Evolutionary conservation across 1,140 invertebrate genomes (phyloP), one percentile per base, ranked within the genome.

Genomic region (Proctacanthus coquilletti): DNA sequence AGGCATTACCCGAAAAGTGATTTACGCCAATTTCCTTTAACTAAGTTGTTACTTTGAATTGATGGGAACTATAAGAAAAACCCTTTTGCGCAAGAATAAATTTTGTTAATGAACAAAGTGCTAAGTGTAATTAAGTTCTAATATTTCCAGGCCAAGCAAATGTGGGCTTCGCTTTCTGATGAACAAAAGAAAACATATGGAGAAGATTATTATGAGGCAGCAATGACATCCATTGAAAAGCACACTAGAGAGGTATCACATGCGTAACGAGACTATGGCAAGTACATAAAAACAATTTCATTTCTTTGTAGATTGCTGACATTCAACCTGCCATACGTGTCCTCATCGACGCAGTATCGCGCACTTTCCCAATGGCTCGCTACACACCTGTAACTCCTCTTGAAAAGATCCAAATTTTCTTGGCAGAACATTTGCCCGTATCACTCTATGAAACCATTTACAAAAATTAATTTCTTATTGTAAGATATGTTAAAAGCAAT

Each of bases 161-260:
- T 84, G 79, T 85, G 80, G 81, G 70, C 70, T 41, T 66, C 74
- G 47, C 61, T 84, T 27, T 74, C 72, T 47, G 74, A 80, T 42
- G 77, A 80, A 61, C 76, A 79, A 39, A 75, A 75, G 50, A 71
- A 75, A 34, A 75, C 78, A 42, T 85, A 84, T 49, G 79, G 80
- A 3, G 72, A 84, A 57, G 74, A 83, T 50, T 76, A 84, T 48
- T 86, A 85, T 52, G 81, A 85, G 51, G 69, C 73, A 40, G 78
- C 80, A 42, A 69, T 84, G 51, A 61, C 79, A 20, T 72, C 74
- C 43, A 63, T 84, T 41, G 79, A 81, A 49, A 80, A 80, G 50
- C 84, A 80, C 49, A 80, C 76, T 2, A 72, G 76, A 52, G 71
- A 51, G 45, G 56, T 61, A 38, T n/a, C n/a, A n/a, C 8, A 25